Conservation (phyloP, 2,113 vertebrate species). For the Periophthalmus modestus region DNA sequence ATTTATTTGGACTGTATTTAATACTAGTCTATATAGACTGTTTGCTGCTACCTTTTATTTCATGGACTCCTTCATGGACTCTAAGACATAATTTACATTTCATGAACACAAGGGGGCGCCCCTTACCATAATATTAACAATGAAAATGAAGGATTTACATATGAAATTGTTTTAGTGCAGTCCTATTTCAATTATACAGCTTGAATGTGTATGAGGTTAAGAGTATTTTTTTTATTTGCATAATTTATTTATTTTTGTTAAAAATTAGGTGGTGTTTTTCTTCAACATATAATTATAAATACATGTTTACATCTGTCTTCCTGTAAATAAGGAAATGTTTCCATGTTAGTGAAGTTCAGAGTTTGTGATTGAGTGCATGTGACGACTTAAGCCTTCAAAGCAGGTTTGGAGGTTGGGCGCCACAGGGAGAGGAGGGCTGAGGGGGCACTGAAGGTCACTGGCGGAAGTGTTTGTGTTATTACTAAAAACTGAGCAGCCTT, state of each 20-base stretch:
- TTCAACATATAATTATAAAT: background rate
- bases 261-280: background rate
- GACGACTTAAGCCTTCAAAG: conserved; percentile 44
- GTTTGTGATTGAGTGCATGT: background rate
- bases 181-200: background rate
- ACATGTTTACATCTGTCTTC: background rate
- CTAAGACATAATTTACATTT: background rate
- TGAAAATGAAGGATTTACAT: background rate
- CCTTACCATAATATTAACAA: conserved; percentile 26
- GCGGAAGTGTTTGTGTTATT: conserved; percentile 69
- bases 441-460: conserved; percentile 46
- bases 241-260: background rate
- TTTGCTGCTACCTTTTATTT: background rate
- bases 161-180: background rate
- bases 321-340: conserved; percentile 2
- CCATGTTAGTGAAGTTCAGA: background rate
- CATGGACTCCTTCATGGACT: background rate
- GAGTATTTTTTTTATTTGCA: background rate
- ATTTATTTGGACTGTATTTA: background rate
- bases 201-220: background rate
- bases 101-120: conserved; percentile 54
- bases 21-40: background rate
- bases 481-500: conserved; percentile 66
- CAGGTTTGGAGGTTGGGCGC: conserved; percentile 3
- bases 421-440: conserved; percentile 13